These are phyloP conservation scores for Gobius niger DNA, from an alignment of 2,113 vertebrate species.

Conservation along the genomic window DNA sequence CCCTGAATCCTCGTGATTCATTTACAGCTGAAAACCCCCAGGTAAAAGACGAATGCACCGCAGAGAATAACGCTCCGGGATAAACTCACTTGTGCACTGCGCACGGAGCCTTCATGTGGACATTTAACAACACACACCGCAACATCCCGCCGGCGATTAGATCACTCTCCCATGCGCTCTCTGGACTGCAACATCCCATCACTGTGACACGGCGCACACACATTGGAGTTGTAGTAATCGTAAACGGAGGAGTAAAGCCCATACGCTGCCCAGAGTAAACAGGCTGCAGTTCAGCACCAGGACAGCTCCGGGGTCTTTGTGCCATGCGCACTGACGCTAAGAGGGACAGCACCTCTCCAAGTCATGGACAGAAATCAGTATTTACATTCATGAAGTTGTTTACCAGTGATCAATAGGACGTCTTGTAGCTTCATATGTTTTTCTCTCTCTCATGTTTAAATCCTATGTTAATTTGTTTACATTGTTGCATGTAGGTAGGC, in stretches of 20 bases:
- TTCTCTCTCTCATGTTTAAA: not conserved
- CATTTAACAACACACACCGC: constrained; percentile 28
- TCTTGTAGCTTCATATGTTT: not conserved
- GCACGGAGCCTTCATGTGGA: constrained; percentile 37
- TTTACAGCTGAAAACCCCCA: constrained; percentile 65
- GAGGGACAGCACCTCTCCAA: constrained; percentile 6
- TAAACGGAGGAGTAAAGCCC: constrained; percentile 1
- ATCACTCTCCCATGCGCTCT: constrained; percentile 24
- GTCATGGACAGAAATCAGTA: constrained; percentile 3
- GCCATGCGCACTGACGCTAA: constrained; percentile 50
- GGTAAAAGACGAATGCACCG: constrained; percentile 22
- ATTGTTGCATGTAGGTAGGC: too few species aligned
- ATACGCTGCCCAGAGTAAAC: not conserved
- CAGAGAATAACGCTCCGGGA: constrained; percentile 2
- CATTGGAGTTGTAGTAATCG: not conserved
- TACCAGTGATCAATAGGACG: not conserved
- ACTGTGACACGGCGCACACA: not conserved
- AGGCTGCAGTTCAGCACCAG: constrained; percentile 3
- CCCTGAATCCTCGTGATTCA: constrained; percentile 46
- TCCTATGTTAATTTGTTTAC: not conserved
- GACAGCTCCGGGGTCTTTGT: constrained; percentile 20
- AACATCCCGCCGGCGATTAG: constrained; percentile 30
- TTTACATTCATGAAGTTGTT: not conserved
- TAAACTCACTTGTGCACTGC: constrained; percentile 27
- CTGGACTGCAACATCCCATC: constrained; percentile 12